Conservation (phyloP, 2,797 vertebrate species). For the Podargus strigoides region DNA sequence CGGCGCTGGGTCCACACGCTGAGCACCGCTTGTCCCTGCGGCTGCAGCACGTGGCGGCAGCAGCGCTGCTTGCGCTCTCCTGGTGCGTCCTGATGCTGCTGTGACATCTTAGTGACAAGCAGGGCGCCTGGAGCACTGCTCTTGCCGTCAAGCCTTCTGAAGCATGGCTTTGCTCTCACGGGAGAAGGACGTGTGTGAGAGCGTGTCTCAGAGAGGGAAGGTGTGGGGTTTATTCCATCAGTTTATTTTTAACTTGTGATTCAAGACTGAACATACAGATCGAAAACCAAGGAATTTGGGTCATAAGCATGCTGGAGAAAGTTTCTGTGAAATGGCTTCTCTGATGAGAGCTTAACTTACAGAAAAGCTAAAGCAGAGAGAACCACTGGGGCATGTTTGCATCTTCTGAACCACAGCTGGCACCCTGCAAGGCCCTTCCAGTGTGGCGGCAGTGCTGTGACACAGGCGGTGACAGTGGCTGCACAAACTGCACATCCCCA, state of each 20-base stretch:
- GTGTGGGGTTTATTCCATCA: neutral
- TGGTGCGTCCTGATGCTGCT: accelerated
- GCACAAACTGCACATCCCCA: neutral
- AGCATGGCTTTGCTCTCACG: neutral
- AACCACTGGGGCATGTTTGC: neutral
- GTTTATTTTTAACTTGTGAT: neutral
- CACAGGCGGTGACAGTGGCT: accelerated
- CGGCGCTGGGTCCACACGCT: neutral
- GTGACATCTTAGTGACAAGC: neutral
- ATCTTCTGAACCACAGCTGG: neutral
- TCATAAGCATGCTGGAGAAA: neutral
- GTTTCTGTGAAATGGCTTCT: neutral
- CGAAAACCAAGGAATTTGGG: neutral
- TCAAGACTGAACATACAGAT: neutral
- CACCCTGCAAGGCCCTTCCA: neutral
- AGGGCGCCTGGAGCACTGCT: neutral
- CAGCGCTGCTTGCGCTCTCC: neutral
- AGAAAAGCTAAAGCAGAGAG: neutral
- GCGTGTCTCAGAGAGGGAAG: neutral
- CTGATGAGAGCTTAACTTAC: neutral
- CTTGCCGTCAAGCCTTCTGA: neutral
- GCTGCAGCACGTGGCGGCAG: accelerated
- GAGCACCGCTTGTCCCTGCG: neutral
- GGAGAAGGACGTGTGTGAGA: neutral
- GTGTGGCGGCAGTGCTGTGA: accelerated